phyloP scores from a whole-genome alignment of 30 jellyfish, hydroid and myxozoan genomes.

The Sanderia malayensis region DNA sequence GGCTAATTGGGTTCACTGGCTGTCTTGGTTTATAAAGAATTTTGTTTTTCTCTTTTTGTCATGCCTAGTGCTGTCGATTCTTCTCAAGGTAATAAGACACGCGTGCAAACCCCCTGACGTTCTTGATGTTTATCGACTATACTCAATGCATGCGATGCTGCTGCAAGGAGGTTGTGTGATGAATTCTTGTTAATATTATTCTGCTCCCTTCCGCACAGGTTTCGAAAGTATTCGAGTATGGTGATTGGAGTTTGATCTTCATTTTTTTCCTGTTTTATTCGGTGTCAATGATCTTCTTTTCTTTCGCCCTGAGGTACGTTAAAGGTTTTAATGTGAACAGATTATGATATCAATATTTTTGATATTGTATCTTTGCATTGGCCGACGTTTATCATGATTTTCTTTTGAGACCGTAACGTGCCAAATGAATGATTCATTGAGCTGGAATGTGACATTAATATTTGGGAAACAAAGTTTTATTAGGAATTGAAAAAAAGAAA shows the following conservation, averaged over 20 bases:
- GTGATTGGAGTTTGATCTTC: conserved; percentile 54
- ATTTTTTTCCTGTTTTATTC: conserved; percentile 71
- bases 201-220: conserved; percentile 39
- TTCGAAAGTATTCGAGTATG: conserved; percentile 65
- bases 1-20: conserved; percentile 95
- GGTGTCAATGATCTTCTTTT: conserved; percentile 43
- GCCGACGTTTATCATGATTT: too few relatives aligned
- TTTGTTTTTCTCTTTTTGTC: conserved; percentile 56
- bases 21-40: conserved; percentile 79
- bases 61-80: conserved; percentile 50
- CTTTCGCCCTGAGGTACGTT: conserved; percentile 75
- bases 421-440: too few relatives aligned
- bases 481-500: too few relatives aligned
- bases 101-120: too few relatives aligned
- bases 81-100: conserved; percentile 88
- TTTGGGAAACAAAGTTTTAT: too few relatives aligned
- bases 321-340: too few relatives aligned
- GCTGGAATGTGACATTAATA: too few relatives aligned
- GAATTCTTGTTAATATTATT: neutral
- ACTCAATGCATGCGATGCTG: too few relatives aligned
- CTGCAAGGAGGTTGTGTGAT: neutral
- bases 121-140: too few relatives aligned
- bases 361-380: too few relatives aligned
- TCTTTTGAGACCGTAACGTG: too few relatives aligned
- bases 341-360: too few relatives aligned